Evolutionary conservation across 2,113 vertebrate species (phyloP).

Genomic region (Gymnocephalus cernua): DNA sequence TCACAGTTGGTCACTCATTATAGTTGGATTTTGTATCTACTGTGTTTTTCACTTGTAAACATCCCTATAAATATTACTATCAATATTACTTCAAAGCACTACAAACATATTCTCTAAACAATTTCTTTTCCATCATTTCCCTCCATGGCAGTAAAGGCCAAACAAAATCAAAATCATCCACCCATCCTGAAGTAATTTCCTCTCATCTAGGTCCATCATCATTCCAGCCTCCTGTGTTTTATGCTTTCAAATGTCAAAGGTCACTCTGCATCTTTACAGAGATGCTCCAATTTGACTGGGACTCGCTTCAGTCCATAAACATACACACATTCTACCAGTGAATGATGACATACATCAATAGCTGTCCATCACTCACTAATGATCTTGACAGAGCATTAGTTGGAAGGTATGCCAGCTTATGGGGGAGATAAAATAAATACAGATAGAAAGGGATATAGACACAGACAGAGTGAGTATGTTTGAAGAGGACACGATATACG

Average conservation of each 20-base stretch:
- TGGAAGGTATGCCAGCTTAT: constrained; percentile 57
- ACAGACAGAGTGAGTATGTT: constrained; percentile 39
- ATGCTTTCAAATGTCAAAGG: constrained; percentile 71
- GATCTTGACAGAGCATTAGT: constrained; percentile 69
- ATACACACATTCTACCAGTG: constrained; percentile 33
- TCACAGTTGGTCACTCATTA: constrained; percentile 19
- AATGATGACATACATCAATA: constrained; percentile 70
- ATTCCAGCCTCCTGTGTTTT: constrained; percentile 52
- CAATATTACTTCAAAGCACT: constrained; percentile 73
- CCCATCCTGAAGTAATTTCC: constrained; percentile 56
- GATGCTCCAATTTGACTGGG: constrained; percentile 52
- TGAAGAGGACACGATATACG: constrained; percentile 75
- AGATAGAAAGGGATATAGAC: constrained; percentile 30
- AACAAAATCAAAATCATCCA: constrained; percentile 57
- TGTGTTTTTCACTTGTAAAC: constrained; percentile 42
- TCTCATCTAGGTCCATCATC: constrained; percentile 73
- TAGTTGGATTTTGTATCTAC: constrained; percentile 30
- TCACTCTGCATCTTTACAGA: constrained; percentile 48
- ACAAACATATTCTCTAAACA: constrained; percentile 51
- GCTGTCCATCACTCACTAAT: constrained; percentile 70
- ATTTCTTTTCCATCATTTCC: constrained; percentile 49
- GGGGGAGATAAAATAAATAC: constrained; percentile 61
- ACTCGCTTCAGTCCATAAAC: constrained; percentile 54
- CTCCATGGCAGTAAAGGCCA: constrained; percentile 44
- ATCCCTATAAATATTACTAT: constrained; percentile 54